These are phyloP conservation scores for Enteromius treurensis DNA, from an alignment of 2,797 vertebrate genomes.

Conservation along the genomic window DNA sequence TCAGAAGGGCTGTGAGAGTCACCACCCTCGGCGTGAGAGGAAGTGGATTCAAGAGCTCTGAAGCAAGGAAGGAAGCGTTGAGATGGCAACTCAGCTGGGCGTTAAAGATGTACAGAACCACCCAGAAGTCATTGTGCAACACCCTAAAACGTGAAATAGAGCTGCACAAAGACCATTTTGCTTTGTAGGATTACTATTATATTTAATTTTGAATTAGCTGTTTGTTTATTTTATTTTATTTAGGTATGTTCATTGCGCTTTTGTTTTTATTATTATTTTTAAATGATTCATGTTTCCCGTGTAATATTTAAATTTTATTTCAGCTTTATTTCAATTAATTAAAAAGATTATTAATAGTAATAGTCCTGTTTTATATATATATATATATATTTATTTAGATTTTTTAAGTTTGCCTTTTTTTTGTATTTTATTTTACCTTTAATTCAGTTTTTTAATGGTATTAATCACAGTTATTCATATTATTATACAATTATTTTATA, in stretches of 20 bases:
- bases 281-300: not conserved
- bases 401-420: not conserved
- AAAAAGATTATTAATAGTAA: no score
- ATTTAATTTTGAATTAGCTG: not conserved
- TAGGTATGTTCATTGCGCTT: not conserved
- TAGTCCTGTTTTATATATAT: no score
- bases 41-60: not conserved
- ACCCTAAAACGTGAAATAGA: not conserved
- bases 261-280: not conserved
- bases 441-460: not conserved
- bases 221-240: not conserved
- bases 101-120: not conserved
- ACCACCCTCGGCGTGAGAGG: not conserved
- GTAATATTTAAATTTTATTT: not conserved
- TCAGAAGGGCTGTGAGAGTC: constrained; percentile 1
- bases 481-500: not conserved
- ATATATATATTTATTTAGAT: no score
- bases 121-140: not conserved
- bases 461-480: not conserved
- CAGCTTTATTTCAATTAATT: not conserved
- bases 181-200: not conserved
- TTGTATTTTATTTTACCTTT: not conserved
- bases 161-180: not conserved
- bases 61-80: not conserved
- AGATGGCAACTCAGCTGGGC: not conserved